These are phyloP conservation scores for Procambarus clarkii DNA, from an alignment of 1,140 invertebrate species.

Conservation along the genomic window DNA sequence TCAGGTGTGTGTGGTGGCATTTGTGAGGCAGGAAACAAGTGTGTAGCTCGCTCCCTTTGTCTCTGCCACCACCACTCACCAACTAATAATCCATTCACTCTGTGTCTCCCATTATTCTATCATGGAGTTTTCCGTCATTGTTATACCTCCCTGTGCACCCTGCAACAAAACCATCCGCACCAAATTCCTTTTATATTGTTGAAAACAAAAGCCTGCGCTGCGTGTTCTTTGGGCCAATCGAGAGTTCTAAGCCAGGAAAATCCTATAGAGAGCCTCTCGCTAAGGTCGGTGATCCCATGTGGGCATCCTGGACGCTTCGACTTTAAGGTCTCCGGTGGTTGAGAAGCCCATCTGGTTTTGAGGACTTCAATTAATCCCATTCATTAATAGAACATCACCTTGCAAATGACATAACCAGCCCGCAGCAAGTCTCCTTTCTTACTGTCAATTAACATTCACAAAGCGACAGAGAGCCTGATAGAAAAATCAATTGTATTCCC, in stretches of 20 bases:
- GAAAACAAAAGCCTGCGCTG: constrained; percentile 54
- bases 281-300: constrained; percentile 19
- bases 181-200: constrained; percentile 48
- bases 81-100: constrained; percentile 6
- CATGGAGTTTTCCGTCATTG: constrained; percentile 35
- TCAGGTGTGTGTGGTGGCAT: not conserved
- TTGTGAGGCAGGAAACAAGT: not conserved
- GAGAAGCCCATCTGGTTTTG: not conserved
- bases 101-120: constrained; percentile 50
- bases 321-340: not conserved
- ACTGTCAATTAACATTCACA: constrained; percentile 61
- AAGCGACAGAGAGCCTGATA: constrained; percentile 35
- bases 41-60: not conserved
- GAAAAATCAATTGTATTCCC: constrained; percentile 61
- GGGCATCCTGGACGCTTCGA: not conserved
- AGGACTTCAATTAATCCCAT: constrained; percentile 58
- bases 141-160: constrained; percentile 21
- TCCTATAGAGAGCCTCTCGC: not conserved
- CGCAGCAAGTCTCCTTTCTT: constrained; percentile 56
- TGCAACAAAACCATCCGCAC: constrained; percentile 55
- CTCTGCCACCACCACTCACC: not conserved
- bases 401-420: constrained; percentile 61
- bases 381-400: constrained; percentile 60
- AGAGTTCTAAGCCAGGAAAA: constrained; percentile 29
- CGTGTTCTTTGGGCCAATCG: constrained; percentile 46